These are phyloP conservation scores for Drosophila yakuba DNA, from an alignment of 1,140 invertebrate genomes.

Conservation along the genomic window DNA sequence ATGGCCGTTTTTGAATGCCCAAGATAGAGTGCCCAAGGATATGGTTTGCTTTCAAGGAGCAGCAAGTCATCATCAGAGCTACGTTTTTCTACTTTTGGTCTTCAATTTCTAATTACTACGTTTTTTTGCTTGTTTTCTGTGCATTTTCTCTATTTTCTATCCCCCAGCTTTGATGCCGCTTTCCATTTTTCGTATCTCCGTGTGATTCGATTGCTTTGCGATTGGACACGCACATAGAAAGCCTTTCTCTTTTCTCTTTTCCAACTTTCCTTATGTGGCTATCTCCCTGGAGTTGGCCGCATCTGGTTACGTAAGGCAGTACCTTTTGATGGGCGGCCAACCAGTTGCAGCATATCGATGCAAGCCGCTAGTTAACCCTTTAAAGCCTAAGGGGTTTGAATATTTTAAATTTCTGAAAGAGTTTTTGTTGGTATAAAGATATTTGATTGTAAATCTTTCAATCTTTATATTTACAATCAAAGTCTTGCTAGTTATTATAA, in stretches of 20 bases:
- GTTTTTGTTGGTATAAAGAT: no score
- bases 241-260: conserved; percentile 29
- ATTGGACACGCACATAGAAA: conserved; percentile 59
- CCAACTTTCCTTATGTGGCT: conserved; percentile 14
- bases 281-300: conserved; percentile 23
- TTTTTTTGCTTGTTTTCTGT: conserved; percentile 15
- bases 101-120: conserved; percentile 39
- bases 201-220: conserved; percentile 50
- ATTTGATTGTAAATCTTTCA: no score
- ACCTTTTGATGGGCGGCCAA: conserved; percentile 14
- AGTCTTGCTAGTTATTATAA: no score
- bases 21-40: not conserved
- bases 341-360: conserved; percentile 16
- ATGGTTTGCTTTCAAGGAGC: not conserved
- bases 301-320: conserved; percentile 48
- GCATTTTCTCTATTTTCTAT: conserved; percentile 12
- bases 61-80: not conserved
- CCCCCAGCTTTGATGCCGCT: not conserved
- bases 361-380: conserved; percentile 29
- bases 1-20: no score
- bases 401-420: no score
- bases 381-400: not conserved
- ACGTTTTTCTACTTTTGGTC: conserved; percentile 1
- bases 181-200: conserved; percentile 13
- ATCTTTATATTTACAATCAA: no score